Conservation (phyloP, 2,797 vertebrate genomes). For the Centroberyx gerrardi region DNA sequence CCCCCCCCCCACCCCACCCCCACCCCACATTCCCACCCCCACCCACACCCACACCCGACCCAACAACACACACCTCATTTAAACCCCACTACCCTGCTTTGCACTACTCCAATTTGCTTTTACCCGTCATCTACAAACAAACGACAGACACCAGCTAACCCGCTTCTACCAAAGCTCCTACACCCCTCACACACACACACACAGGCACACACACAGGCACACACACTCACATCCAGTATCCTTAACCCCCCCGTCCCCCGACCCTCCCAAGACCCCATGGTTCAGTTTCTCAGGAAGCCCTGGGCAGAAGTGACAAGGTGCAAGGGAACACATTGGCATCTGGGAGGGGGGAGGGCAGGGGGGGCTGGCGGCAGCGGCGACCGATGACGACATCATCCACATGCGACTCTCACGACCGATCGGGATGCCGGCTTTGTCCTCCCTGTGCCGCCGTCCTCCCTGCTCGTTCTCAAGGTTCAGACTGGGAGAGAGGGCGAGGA, state of each 20-base stretch:
- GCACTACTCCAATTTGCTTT: conserved; percentile 71
- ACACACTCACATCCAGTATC: conserved; percentile 66
- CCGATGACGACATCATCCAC: conserved; percentile 30
- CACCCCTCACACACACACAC: conserved; percentile 68
- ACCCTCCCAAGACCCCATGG: conserved; percentile 52
- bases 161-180: conserved; percentile 88
- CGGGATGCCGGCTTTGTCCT: conserved; percentile 40
- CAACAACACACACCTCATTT: conserved; percentile 60
- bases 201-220: conserved; percentile 34
- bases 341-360: neutral
- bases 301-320: conserved; percentile 59
- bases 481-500: conserved; percentile 57
- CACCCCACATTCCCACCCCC: conserved; percentile 41
- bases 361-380: conserved; percentile 1
- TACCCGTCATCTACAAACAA: conserved; percentile 73
- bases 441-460: conserved; percentile 47
- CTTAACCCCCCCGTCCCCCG: conserved; percentile 28
- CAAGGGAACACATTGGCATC: conserved; percentile 54
- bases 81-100: conserved; percentile 75
- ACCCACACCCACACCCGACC: conserved; percentile 40
- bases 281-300: conserved; percentile 62
- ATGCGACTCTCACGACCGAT: conserved; percentile 31
- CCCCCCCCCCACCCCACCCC: conserved; percentile 51
- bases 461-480: conserved; percentile 51
- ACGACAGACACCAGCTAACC: conserved; percentile 95